A percentile compares a stretch with the other conserved stretches of the same genome.
Conservation (phyloP, 2,888 invertebrate genomes). For the Drosophila suboccidentalis region DNA sequence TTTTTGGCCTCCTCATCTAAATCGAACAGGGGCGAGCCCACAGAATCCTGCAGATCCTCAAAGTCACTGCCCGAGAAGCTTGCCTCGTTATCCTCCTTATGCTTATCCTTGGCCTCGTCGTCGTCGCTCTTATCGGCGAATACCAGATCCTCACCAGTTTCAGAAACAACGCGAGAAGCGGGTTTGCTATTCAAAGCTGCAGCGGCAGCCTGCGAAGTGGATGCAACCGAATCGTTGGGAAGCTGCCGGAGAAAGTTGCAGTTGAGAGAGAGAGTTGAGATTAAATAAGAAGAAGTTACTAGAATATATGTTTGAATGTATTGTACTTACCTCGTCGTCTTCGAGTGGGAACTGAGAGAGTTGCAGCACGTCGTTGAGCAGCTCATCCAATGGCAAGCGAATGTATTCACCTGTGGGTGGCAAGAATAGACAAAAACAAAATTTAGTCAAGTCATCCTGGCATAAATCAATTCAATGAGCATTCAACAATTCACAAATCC, state of each 20-base stretch:
- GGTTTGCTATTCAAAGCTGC: conserved; percentile 55
- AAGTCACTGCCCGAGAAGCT: conserved; percentile 57
- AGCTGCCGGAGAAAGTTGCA: conserved; percentile 45
- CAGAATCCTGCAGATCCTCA: conserved; percentile 79
- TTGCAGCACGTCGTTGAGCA: conserved; percentile 85
- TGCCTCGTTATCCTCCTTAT: conserved; percentile 36
- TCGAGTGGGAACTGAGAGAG: conserved; percentile 81
- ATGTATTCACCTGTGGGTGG: conserved; percentile 84
- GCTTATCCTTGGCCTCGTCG: conserved; percentile 23
- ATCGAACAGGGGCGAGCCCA: conserved; percentile 84
- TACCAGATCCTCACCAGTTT: conserved; percentile 65
- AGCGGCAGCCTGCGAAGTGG: conserved; percentile 81
- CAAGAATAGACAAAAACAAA: conserved; percentile 17
- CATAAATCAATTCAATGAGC: conserved; percentile 32
- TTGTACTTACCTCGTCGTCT: conserved; percentile 77
- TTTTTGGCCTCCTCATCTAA: conserved; percentile 85
- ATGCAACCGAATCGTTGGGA: conserved; percentile 74
- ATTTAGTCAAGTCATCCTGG: conserved; percentile 50
- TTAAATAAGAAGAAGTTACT: background rate
- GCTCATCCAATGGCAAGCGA: conserved; percentile 84
- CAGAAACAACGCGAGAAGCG: conserved; percentile 45
- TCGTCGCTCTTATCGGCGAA: conserved; percentile 16
- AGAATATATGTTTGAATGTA: background rate
- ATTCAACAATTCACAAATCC: conserved; percentile 11
- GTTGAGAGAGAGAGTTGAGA: background rate